Evolutionary conservation across 2,888 invertebrate genomes (phyloP).

Genomic region (Aleiodes leptofemur): DNA sequence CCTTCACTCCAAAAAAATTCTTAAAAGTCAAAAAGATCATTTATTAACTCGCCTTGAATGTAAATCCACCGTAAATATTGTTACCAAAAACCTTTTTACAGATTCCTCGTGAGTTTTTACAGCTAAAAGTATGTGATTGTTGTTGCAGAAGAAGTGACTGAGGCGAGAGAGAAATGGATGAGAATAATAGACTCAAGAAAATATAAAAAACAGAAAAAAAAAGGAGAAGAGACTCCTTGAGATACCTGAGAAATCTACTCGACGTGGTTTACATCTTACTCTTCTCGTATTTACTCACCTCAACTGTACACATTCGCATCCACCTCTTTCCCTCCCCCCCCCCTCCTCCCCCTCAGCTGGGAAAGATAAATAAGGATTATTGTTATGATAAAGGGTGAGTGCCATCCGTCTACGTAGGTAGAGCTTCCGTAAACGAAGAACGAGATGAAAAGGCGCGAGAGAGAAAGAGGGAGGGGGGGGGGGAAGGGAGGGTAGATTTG

Average conservation of each 20-base stretch:
- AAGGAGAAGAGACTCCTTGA: conserved; percentile 1
- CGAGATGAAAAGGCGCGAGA: conserved; percentile 15
- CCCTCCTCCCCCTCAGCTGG: not conserved
- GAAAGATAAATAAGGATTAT: conserved; percentile 46
- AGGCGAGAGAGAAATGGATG: not conserved
- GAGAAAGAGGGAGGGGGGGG: conserved; percentile 9
- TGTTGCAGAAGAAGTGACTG: no score
- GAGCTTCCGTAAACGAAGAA: not conserved
- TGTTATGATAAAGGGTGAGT: conserved; percentile 24
- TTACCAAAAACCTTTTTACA: not conserved
- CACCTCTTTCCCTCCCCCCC: not conserved
- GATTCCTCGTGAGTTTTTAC: not conserved
- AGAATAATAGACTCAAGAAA: not conserved
- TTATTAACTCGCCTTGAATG: conserved; percentile 14
- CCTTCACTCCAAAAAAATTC: no score
- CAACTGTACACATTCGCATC: conserved; percentile 2
- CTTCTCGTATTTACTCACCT: conserved; percentile 37
- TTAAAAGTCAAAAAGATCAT: conserved; percentile 16
- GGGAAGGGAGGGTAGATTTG: conserved; percentile 1
- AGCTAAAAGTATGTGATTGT: not conserved
- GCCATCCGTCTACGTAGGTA: conserved; percentile 9
- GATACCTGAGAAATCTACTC: conserved; percentile 5
- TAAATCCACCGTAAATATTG: conserved; percentile 19
- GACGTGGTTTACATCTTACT: conserved; percentile 37
- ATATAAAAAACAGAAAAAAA: not conserved